These are phyloP conservation scores for Corythornis leucogaster DNA, from an alignment of 2,797 vertebrate genomes.

Conservation along the genomic window DNA sequence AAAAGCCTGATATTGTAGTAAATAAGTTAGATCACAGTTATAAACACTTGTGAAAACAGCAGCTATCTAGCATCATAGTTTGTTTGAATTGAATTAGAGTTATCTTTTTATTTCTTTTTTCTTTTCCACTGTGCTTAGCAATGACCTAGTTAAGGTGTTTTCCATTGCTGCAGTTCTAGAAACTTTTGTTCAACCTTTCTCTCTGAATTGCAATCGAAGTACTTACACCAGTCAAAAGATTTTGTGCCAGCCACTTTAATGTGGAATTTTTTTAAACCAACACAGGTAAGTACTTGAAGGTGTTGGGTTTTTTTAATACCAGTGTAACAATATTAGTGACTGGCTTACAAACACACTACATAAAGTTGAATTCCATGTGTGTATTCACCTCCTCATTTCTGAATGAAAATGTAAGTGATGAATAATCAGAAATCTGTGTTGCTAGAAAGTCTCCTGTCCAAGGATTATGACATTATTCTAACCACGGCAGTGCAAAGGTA, in stretches of 20 bases:
- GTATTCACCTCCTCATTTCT: background rate
- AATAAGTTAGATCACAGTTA: background rate
- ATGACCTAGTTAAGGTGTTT: background rate
- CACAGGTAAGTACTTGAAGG: background rate
- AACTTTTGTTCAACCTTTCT: background rate
- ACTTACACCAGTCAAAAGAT: background rate
- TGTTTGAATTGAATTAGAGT: background rate
- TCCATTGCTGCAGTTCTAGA: background rate
- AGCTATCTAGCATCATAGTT: background rate
- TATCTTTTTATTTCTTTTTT: background rate
- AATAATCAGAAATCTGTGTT: background rate
- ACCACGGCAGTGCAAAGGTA: background rate
- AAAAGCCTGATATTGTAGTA: background rate
- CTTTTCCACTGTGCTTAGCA: background rate
- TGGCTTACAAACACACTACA: fast-evolving
- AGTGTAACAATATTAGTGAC: background rate
- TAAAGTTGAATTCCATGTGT: background rate
- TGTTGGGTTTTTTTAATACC: background rate
- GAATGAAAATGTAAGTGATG: background rate
- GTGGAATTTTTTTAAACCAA: background rate
- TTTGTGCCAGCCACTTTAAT: background rate
- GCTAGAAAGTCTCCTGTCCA: background rate
- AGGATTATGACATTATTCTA: background rate
- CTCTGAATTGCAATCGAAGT: background rate
- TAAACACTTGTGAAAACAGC: background rate